These are phyloP conservation scores for Pangasianodon gigas DNA, from an alignment of 2,113 vertebrate genomes.

Conservation along the genomic window DNA sequence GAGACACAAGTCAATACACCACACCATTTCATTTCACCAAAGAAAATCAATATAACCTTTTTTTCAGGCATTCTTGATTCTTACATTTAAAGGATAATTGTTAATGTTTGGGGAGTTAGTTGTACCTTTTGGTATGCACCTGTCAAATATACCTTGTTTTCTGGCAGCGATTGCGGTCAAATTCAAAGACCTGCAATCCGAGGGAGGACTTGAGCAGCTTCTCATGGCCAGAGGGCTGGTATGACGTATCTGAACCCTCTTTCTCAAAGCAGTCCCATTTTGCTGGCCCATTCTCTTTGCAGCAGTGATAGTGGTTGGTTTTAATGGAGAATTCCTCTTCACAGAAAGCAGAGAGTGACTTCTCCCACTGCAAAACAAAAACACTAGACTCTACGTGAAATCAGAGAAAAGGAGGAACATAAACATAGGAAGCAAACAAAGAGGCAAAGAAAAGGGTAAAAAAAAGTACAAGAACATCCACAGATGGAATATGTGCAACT, in stretches of 20 bases:
- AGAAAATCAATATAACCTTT: not conserved
- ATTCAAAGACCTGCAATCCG: slow-evolving; percentile 53
- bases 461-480: not conserved
- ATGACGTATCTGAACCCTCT: slow-evolving; percentile 57
- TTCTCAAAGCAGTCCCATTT: slow-evolving; percentile 66
- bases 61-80: not conserved
- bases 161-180: slow-evolving; percentile 62
- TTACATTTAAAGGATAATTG: not conserved
- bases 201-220: not conserved
- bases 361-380: slow-evolving; percentile 68
- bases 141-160: slow-evolving; percentile 22
- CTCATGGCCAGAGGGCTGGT: slow-evolving; percentile 49
- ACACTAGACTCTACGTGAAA: not conserved
- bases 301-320: slow-evolving; percentile 66
- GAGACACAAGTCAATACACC: not conserved
- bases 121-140: not conserved
- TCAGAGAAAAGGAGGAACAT: not conserved
- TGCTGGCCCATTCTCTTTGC: not conserved
- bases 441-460: not conserved
- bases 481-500: not conserved
- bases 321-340: slow-evolving; percentile 61
- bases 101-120: not conserved
- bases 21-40: not conserved
- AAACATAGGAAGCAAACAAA: not conserved
- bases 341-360: slow-evolving; percentile 65